Percentiles rank a stretch among this genome's conserved stretches.
phyloP scores from a whole-genome alignment of 1,140 invertebrate species.

The Agrilus planipennis region DNA sequence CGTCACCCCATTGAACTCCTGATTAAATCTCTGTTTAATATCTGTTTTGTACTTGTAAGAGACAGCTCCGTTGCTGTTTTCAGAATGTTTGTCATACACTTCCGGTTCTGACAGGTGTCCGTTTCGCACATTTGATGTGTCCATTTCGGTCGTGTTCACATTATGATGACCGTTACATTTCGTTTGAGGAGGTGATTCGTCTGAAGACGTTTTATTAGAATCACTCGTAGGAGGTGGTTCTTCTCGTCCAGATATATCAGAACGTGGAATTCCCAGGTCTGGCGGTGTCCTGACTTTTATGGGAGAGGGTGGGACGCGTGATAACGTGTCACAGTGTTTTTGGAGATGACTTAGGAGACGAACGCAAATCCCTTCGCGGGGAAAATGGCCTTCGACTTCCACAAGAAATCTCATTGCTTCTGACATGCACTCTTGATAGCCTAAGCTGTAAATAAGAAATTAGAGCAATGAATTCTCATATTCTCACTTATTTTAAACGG shows the following conservation, averaged over 20 bases:
- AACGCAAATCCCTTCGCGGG: constrained; percentile 67
- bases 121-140: constrained; percentile 1
- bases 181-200: no score
- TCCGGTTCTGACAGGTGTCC: constrained; percentile 12
- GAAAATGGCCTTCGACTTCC: constrained; percentile 68
- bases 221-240: background rate
- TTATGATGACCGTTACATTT: no score
- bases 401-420: constrained; percentile 83
- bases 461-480: background rate
- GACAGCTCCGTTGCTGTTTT: constrained; percentile 14
- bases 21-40: constrained; percentile 75
- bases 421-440: constrained; percentile 82
- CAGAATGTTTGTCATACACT: constrained; percentile 16
- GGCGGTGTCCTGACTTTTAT: background rate
- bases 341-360: constrained; percentile 74
- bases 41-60: constrained; percentile 89
- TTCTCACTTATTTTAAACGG: background rate
- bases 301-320: constrained; percentile 18
- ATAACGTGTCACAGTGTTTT: constrained; percentile 63
- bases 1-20: constrained; percentile 24
- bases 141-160: no score
- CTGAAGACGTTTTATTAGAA: no score
- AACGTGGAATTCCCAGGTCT: background rate
- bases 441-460: constrained; percentile 19
- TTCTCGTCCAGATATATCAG: background rate